phyloP scores from a whole-genome alignment of 2,888 invertebrate species.

The Callimorpha dominula region DNA sequence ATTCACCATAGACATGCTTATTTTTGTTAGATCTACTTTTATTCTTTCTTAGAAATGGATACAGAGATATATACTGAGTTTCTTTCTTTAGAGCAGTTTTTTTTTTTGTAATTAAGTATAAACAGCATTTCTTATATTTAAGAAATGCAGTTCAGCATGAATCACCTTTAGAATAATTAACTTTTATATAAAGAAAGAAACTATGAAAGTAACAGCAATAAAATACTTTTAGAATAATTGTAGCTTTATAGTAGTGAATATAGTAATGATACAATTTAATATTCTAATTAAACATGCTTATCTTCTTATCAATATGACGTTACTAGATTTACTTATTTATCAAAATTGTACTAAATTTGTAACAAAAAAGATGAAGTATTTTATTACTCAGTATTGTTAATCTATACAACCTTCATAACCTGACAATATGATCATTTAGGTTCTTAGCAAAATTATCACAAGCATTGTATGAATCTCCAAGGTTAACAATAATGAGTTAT shows the following conservation, averaged over 20 bases:
- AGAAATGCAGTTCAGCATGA: not conserved
- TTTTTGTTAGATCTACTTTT: not conserved
- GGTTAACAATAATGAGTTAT: conserved; percentile 30
- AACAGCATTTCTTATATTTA: no score
- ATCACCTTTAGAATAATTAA: not conserved
- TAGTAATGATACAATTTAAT: not conserved
- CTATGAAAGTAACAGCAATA: not conserved
- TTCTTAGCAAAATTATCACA: conserved; percentile 25
- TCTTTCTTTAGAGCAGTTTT: not conserved
- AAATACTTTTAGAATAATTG: not conserved
- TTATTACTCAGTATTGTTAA: not conserved
- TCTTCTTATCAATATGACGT: not conserved
- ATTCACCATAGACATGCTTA: not conserved
- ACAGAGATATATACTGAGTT: not conserved
- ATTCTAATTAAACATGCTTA: not conserved
- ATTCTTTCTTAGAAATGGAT: not conserved
- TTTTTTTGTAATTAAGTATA: not conserved
- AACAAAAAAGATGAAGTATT: not conserved
- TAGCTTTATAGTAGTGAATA: not conserved
- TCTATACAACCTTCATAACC: conserved; percentile 13
- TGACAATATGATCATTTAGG: conserved; percentile 24
- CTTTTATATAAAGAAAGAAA: not conserved
- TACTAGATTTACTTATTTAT: not conserved
- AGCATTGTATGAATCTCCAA: conserved; percentile 33
- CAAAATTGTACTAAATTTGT: not conserved